Base-by-base conservation (phyloP, 2,113 vertebrate species). In the Taurulus bubalis region DNA sequence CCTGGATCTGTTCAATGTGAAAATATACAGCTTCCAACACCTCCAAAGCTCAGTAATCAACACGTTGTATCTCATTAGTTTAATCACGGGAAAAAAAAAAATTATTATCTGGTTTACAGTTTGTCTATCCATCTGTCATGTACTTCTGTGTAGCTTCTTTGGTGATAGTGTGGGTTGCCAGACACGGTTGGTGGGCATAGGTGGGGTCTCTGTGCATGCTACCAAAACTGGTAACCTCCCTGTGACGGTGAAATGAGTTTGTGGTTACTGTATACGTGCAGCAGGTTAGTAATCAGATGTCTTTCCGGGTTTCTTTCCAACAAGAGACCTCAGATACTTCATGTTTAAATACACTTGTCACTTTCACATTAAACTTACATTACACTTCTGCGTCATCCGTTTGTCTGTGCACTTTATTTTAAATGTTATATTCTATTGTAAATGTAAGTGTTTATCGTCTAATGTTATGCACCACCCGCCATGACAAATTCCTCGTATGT, bases 31-130 rank as follows among this genome's bases (percentile, higher is more conserved):
- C 8, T 7, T 22, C 16, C 6, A 32, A 65, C 40, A 45, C 28
- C 22, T 26, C 9, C 22, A 45, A 66, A 60, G 56, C 69, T 74
- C 47, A 36, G 69, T 6, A 30, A 72, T 71, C 22, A 36, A 79
- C 58, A 84, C 47, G 22, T n/a, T 30, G 34, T 10, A 10, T 15
- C 24, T 28, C 0, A 11, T 36, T 71, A 47, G 49, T 51, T 71
- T 60, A 59, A 75, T 70, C 2, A 24, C 24, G 40, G 0, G 6
- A 6, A 34, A 34, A 62, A 38, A 70, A 32, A 64, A 71, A 16
- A 55, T 62, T 20, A 62, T 68, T 14, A 42, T 68, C 7, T 3
- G 20, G 11, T 67, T 53, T 30, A 60, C 30, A 49, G 16, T 73
- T 40, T 32, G 14, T 45, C 24, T 2, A 15, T 32, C 58, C 14